Percentiles rank a stretch among this genome's conserved stretches.
Conservation (phyloP, 2,113 vertebrate species). For the Megatriorchis doriae region DNA sequence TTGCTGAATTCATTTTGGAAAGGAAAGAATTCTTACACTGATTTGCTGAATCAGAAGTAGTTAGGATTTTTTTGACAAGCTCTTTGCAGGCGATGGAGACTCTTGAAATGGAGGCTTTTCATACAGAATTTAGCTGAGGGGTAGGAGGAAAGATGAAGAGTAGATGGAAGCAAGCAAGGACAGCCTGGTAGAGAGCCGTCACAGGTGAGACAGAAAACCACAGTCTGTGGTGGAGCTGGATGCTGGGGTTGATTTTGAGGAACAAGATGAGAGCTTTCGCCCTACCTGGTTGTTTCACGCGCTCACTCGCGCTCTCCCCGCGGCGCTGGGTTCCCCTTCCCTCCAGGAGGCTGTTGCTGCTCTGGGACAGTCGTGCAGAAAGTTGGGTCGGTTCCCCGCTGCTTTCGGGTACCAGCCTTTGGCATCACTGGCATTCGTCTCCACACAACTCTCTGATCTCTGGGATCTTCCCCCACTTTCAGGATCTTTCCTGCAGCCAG, state of each 20-base stretch:
- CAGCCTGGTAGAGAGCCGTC: not conserved
- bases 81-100: not conserved
- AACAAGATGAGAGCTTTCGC: not conserved
- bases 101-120: not conserved
- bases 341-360: fast-evolving
- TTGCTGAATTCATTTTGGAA: not conserved
- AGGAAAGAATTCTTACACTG: not conserved
- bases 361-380: not conserved
- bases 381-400: fast-evolving
- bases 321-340: not conserved
- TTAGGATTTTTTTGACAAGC: not conserved
- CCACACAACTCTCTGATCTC: not conserved
- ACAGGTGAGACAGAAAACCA: not conserved
- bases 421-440: not conserved
- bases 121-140: not conserved
- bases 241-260: not conserved
- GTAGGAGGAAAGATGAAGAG: not conserved
- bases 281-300: not conserved
- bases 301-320: not conserved
- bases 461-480: not conserved
- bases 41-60: not conserved
- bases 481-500: not conserved
- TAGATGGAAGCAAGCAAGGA: not conserved
- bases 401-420: not conserved
- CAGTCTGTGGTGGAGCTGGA: fast-evolving